Evolutionary conservation across 2,797 vertebrate genomes (phyloP).

Genomic region (Pantherophis vulpinus): DNA sequence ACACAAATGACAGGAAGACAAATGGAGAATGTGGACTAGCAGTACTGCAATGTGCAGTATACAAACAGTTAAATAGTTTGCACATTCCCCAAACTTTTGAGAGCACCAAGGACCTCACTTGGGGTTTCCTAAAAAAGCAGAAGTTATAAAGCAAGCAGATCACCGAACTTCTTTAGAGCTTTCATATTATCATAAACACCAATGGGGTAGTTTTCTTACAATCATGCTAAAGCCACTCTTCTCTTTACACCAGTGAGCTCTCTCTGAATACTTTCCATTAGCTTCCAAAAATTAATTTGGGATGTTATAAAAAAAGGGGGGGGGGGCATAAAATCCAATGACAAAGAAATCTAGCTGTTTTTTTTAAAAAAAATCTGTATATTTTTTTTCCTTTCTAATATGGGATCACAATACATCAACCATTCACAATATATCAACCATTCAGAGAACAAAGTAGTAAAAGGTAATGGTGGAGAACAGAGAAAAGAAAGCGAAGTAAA

Average conservation of each 20-base stretch:
- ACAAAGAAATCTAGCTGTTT: constrained; percentile 55
- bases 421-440: constrained; percentile 45
- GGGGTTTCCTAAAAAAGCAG: constrained; percentile 78
- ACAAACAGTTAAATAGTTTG: constrained; percentile 89
- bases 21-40: constrained; percentile 77
- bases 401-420: constrained; percentile 33
- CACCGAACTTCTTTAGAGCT: constrained; percentile 67
- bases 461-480: constrained; percentile 23
- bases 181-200: constrained; percentile 65
- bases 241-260: constrained; percentile 52
- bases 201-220: constrained; percentile 61
- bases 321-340: constrained; percentile 40
- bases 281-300: constrained; percentile 59
- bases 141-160: constrained; percentile 73
- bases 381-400: constrained; percentile 38
- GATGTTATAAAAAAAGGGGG: constrained; percentile 29
- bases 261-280: constrained; percentile 61
- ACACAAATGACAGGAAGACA: constrained; percentile 77
- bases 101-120: constrained; percentile 80
- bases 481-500: not conserved
- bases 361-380: constrained; percentile 10
- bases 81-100: constrained; percentile 85
- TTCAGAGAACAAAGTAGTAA: constrained; percentile 59
- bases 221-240: constrained; percentile 22
- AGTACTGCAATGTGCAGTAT: constrained; percentile 80